Percentiles rank a stretch among this genome's conserved stretches.
Evolutionary conservation across 1,140 invertebrate species (phyloP).

Genomic region (Nymphalis io): DNA sequence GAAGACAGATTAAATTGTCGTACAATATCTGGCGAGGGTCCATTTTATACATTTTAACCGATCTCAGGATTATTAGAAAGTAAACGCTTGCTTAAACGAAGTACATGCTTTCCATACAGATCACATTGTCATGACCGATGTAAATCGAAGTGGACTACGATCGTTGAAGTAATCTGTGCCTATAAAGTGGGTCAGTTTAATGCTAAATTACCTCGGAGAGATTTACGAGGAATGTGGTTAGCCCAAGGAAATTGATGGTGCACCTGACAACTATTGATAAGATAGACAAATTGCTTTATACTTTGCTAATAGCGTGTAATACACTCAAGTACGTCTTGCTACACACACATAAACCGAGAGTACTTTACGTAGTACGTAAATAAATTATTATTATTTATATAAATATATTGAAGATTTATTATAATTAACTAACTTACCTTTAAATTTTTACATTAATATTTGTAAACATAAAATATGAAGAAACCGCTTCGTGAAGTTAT

Average conservation of each 20-base stretch:
- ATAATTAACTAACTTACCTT: no score
- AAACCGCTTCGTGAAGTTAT: no score
- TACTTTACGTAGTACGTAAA: background rate
- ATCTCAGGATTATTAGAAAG: constrained; percentile 60
- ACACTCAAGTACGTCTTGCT: background rate
- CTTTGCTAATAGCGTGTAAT: constrained; percentile 13
- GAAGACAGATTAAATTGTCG: constrained; percentile 58
- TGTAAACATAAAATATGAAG: no score
- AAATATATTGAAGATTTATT: no score
- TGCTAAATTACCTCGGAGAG: constrained; percentile 36
- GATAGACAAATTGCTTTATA: constrained; percentile 28
- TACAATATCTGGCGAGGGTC: constrained; percentile 51
- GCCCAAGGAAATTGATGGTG: constrained; percentile 32
- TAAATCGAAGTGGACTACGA: constrained; percentile 36
- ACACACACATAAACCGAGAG: background rate
- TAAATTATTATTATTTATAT: no score
- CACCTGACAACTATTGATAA: constrained; percentile 27
- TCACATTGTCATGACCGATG: constrained; percentile 46
- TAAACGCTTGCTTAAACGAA: constrained; percentile 48
- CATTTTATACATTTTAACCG: constrained; percentile 47
- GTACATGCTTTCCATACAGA: constrained; percentile 49
- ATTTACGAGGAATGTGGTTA: constrained; percentile 38
- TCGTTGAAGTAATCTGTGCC: constrained; percentile 34
- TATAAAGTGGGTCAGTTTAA: constrained; percentile 34
- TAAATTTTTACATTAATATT: no score